Conservation (phyloP, 2,797 vertebrate species). For the Esox lucius region DNA sequence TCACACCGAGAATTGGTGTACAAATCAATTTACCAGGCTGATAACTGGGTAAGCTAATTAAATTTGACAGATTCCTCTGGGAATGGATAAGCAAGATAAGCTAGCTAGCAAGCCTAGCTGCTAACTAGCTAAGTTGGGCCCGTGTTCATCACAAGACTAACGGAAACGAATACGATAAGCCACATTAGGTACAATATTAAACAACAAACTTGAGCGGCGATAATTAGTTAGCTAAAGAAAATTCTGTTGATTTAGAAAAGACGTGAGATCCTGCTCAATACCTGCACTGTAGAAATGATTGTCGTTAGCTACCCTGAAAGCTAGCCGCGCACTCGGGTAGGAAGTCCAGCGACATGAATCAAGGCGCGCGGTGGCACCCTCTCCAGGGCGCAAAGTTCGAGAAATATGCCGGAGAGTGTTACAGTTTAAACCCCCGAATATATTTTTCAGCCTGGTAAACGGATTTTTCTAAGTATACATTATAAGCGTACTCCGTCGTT, state of each 20-base stretch:
- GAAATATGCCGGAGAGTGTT: constrained; percentile 1
- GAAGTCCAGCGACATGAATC: constrained; percentile 15
- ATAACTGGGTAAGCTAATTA: background rate
- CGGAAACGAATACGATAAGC: background rate
- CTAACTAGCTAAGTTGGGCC: constrained; percentile 6
- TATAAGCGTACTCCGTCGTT: constrained; percentile 13
- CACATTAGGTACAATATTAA: background rate
- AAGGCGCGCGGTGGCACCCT: constrained; percentile 8
- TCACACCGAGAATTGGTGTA: background rate
- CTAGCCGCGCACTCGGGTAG: constrained; percentile 11
- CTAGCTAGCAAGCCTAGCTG: background rate
- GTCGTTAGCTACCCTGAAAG: constrained; percentile 18
- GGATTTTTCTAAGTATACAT: constrained; percentile 11
- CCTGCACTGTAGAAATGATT: constrained; percentile 18
- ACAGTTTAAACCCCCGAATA: constrained; percentile 8
- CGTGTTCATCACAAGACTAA: constrained; percentile 6
- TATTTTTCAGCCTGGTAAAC: constrained; percentile 6
- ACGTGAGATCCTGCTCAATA: constrained; percentile 3
- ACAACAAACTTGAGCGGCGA: background rate
- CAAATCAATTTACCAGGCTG: background rate
- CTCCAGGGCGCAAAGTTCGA: constrained; percentile 8
- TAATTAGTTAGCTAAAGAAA: background rate
- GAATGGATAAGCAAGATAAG: constrained; percentile 13
- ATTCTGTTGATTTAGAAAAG: background rate
- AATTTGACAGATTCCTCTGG: background rate